These are phyloP conservation scores for Chironex yamaguchii DNA, from an alignment of 30 jellyfish, hydroid and myxozoan genomes.

Conservation along the genomic window DNA sequence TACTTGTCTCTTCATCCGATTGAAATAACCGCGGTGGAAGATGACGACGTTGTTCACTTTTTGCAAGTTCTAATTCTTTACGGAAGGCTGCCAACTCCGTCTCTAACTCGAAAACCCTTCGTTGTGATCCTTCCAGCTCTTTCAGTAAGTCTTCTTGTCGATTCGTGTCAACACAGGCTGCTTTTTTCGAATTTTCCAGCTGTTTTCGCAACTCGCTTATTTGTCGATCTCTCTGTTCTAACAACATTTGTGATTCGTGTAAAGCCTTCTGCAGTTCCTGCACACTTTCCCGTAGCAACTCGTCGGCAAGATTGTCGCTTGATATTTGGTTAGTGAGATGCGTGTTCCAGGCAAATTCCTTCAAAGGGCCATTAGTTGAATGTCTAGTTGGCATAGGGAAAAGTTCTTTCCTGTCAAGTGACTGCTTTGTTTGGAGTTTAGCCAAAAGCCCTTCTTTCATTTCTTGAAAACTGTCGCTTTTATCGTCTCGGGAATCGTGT, in stretches of 20 bases:
- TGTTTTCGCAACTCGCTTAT: slow-evolving; percentile 68
- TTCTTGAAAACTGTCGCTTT: too few relatives aligned
- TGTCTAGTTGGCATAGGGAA: background rate
- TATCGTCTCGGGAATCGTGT: too few relatives aligned
- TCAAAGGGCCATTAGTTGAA: background rate
- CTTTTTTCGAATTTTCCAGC: slow-evolving; percentile 47
- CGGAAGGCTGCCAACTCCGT: slow-evolving; percentile 40
- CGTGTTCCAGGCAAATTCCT: slow-evolving; percentile 74
- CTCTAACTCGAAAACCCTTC: slow-evolving; percentile 70
- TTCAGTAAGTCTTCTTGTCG: slow-evolving; percentile 67
- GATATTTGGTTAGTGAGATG: slow-evolving; percentile 83
- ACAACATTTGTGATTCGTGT: slow-evolving; percentile 78
- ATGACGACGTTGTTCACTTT: slow-evolving; percentile 19
- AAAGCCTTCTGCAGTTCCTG: slow-evolving; percentile 89
- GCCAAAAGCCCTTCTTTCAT: background rate
- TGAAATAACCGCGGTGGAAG: background rate
- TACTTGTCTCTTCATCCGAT: slow-evolving; percentile 15
- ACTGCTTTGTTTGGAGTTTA: background rate
- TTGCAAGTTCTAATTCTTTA: background rate
- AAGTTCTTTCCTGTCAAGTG: background rate
- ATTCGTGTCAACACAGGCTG: slow-evolving; percentile 13
- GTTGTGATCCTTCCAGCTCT: slow-evolving; percentile 80
- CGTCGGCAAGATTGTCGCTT: slow-evolving; percentile 90
- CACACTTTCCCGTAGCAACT: slow-evolving; percentile 83
- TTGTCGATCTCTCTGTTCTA: slow-evolving; percentile 82